A percentile compares a stretch with the other conserved stretches of the same genome.
phyloP scores from a whole-genome alignment of 1,140 invertebrate genomes.

The Oreohelix idahoensis region DNA sequence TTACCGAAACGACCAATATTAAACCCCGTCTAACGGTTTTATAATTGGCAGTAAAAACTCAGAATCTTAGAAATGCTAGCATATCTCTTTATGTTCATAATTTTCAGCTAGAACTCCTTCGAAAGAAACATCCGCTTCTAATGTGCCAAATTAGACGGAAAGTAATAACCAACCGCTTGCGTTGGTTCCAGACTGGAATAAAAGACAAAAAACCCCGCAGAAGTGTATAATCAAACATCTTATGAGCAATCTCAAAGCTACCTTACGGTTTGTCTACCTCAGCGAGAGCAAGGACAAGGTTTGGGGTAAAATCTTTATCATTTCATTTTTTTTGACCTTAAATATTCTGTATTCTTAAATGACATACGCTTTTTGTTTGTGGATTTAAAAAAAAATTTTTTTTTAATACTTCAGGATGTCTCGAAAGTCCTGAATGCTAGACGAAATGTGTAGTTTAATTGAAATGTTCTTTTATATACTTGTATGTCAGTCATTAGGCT shows the following conservation, averaged over 20 bases:
- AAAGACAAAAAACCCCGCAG: background rate
- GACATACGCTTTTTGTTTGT: no score
- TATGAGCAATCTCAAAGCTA: background rate
- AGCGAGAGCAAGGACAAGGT: no score
- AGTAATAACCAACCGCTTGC: background rate
- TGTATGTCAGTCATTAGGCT: no score
- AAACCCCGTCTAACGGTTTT: background rate
- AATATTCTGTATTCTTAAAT: no score
- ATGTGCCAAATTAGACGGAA: slow-evolving; percentile 11
- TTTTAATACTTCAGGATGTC: no score
- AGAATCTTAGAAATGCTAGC: background rate
- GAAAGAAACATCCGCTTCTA: background rate
- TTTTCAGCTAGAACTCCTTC: background rate
- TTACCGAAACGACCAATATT: background rate
- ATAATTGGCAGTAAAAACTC: slow-evolving; percentile 6
- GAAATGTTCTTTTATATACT: no score
- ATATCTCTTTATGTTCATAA: slow-evolving; percentile 6
- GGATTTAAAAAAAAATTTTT: no score
- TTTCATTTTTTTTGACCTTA: no score
- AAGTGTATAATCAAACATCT: background rate
- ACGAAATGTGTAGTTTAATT: no score
- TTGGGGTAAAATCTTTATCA: no score
- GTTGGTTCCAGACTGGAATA: background rate
- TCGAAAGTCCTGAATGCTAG: no score
- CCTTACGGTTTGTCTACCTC: background rate